phyloP scores from a whole-genome alignment of 2,113 vertebrate genomes.

The Aegypius monachus region DNA sequence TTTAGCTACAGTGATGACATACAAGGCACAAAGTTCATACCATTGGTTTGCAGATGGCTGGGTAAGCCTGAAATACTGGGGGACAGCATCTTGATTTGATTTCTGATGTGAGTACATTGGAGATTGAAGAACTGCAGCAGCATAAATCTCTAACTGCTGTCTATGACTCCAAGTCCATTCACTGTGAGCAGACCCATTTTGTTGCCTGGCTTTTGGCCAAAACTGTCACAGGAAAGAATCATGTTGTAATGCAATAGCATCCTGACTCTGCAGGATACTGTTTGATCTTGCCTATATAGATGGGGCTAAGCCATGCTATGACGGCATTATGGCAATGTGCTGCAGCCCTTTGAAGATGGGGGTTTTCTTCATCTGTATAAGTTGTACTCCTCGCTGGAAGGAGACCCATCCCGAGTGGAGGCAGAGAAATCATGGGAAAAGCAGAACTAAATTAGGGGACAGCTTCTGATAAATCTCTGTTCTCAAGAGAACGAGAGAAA shows the following conservation, averaged over 20 bases:
- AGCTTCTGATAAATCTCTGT: not conserved
- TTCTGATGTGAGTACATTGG: not conserved
- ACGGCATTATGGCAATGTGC: not conserved
- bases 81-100: not conserved
- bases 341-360: constrained; percentile 14
- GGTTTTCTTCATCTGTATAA: not conserved
- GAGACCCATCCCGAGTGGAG: not conserved
- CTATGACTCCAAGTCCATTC: not conserved
- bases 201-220: constrained; percentile 36
- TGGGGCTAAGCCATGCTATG: not conserved
- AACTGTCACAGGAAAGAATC: constrained; percentile 16
- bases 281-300: constrained; percentile 55
- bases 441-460: not conserved
- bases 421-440: not conserved
- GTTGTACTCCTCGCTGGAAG: not conserved
- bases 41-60: not conserved
- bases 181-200: not conserved
- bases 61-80: not conserved
- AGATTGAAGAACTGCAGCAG: not conserved
- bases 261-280: constrained; percentile 25
- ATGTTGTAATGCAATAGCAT: constrained; percentile 50
- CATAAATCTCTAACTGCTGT: constrained; percentile 36
- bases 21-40: not conserved
- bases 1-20: not conserved
- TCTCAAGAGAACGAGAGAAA: not conserved